Base-by-base conservation (phyloP, 1,140 invertebrate genomes). In the Schlechtendalia chinensis region DNA sequence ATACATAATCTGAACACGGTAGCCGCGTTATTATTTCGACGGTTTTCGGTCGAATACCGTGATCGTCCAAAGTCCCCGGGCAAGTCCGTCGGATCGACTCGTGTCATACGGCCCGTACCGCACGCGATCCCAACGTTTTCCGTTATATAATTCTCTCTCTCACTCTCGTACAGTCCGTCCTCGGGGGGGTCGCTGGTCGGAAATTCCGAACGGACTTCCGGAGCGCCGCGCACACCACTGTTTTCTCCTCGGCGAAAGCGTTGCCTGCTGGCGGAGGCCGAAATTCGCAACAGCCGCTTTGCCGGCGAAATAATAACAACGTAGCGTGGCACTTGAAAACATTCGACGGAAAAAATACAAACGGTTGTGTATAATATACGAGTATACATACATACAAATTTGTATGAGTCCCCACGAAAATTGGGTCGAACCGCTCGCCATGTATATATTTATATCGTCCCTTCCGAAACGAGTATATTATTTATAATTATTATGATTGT, bases 31-130 rank as follows among this genome's bases (percentile, higher is more conserved):
- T 58, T 77, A 59, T 77, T 77, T 77, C 17, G 50, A 17, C 1
- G 50, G 71, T 74, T 74, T 69, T 69, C 67, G 67, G 67, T 69
- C 22, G 67, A 50, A 39, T 4, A 39, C 16, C 27, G n/a, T 17
- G 12, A 47, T 69, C 39, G 65, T 45, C 22, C 22, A 0, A 74
- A 77, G 54, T 32, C 56, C 56, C 6, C 32, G 32, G 47, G 59
- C 74, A n/a, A n/a, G n/a, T n/a, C n/a, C n/a, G n/a, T 56, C 74
- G 56, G 74, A 77, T 77, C 74, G 45, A 77, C 56, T 77, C 74
- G 54, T 77, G 74, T 77, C 74, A 77, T 32, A 59, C 56, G 32
- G n/a, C 59, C 6, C 19, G 14, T 29, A 54, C n/a, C n/a, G n/a
- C 27, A 54, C 61, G 16, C 17, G 27, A 72, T 72, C 53, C 50